phyloP scores from a whole-genome alignment of 30 jellyfish, hydroid and myxozoan species.

The Sanderia malayensis region DNA sequence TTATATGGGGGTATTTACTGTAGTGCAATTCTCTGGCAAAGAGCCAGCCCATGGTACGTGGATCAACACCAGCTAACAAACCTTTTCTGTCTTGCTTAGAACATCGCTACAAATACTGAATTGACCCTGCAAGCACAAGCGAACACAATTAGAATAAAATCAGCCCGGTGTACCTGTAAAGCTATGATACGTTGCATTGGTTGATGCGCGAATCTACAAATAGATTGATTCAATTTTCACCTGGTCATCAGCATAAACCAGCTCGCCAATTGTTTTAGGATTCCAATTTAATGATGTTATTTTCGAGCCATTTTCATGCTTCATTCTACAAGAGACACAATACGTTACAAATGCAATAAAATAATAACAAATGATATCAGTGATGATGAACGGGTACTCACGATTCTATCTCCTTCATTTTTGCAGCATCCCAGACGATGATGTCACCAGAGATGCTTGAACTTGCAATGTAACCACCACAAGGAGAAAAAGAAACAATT shows the following conservation, averaged over 20 bases:
- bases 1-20: no score
- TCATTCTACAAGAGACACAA: no score
- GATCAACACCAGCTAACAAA: no score
- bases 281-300: constrained; percentile 65
- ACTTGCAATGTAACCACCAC: constrained; percentile 64
- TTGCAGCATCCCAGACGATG: constrained; percentile 66
- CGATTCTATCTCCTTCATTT: constrained; percentile 48
- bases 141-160: no score
- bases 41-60: no score
- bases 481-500: constrained; percentile 56
- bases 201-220: no score
- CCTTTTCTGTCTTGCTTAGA: constrained; percentile 11
- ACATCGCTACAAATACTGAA: constrained; percentile 44
- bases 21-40: no score
- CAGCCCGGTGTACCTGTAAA: no score
- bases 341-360: background rate
- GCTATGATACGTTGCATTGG: no score
- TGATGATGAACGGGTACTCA: constrained; percentile 23
- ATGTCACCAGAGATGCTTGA: constrained; percentile 75
- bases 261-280: constrained; percentile 39
- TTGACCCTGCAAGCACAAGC: constrained; percentile 59
- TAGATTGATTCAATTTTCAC: constrained; percentile 10
- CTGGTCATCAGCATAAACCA: constrained; percentile 63
- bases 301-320: constrained; percentile 41
- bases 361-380: background rate